Base-by-base conservation (phyloP, 2,888 invertebrate species). In the Nephrocerus scutellatus region DNA sequence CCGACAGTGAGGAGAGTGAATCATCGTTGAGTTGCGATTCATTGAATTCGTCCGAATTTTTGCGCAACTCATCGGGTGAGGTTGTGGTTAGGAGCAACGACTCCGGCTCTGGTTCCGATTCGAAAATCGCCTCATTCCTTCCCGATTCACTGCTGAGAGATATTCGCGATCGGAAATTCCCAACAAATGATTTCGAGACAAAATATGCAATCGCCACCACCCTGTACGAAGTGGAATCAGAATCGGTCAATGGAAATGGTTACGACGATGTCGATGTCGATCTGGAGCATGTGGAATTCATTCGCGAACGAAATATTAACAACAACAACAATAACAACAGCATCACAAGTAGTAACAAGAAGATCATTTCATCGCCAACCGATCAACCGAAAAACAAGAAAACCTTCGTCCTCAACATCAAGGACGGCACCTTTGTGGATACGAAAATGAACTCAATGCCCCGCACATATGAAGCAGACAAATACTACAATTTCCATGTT, bases 21-120 rank as follows among this genome's bases (percentile, higher is more conserved):
- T 82, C 82, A 47, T 84, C 81, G 56, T 76, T 85, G 57, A 86
- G 86, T 60, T 86, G 83, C 65, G 87, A 88, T 63, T 87, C 86
- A 21, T 67, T 88, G 50, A 86, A 84, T 63, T 80, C 81, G 54
- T 77, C 76, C 48, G 82, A 84, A 60, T 63, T 79, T 54, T 74
- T 74, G 56, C 45, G 53, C 2, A 71, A 71, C 15, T 41, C 42
- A 1, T 50, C 53, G 5, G 29, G 45, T n/a, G 21, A 18, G 12
- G 18, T 20, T 5, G 3, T 13, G 2, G 12, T n/a, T 9, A 30
- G 10, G 12, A 25, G n/a, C 16, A 43, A 26, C 47, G 57, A 47
- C 44, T n/a, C n/a, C n/a, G n/a, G n/a, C n/a, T n/a, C 33, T 43
- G 46, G 23, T 9, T 46, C 7, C 46, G 43, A 15, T 46, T 33